Conservation (phyloP, 2,113 vertebrate genomes). For the Odocoileus hemionus region DNA sequence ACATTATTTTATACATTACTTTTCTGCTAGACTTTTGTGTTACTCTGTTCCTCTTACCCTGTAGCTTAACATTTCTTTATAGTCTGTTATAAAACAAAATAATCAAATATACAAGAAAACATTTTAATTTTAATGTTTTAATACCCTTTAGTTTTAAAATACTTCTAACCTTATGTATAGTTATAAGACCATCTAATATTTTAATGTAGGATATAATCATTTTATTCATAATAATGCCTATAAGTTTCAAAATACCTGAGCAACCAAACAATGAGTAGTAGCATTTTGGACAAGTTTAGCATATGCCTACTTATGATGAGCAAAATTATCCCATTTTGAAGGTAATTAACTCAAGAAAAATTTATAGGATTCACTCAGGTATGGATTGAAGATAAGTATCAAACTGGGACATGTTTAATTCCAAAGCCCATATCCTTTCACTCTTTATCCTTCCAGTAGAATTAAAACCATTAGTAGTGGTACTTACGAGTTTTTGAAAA, state of each 20-base stretch:
- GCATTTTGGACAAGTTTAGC: background rate
- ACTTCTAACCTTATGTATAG: background rate
- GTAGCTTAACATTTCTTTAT: background rate
- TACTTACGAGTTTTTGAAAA: background rate
- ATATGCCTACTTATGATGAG: background rate
- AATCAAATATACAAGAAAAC: background rate
- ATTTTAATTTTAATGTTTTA: background rate
- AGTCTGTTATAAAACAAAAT: background rate
- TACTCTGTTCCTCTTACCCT: background rate
- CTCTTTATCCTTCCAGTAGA: background rate
- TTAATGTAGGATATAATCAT: background rate
- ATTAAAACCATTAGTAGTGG: background rate
- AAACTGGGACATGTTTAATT: background rate
- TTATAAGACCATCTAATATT: background rate
- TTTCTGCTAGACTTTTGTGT: background rate
- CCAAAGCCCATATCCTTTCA: background rate
- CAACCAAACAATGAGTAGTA: background rate
- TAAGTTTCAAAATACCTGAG: background rate
- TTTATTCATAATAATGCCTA: background rate
- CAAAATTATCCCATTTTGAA: background rate
- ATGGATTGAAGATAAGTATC: background rate
- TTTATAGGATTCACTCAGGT: background rate
- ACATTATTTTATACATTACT: background rate
- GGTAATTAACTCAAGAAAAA: background rate
- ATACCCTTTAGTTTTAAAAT: background rate